Base-by-base conservation (phyloP, 2,113 vertebrate species). In the Oreotrochilus melanogaster region DNA sequence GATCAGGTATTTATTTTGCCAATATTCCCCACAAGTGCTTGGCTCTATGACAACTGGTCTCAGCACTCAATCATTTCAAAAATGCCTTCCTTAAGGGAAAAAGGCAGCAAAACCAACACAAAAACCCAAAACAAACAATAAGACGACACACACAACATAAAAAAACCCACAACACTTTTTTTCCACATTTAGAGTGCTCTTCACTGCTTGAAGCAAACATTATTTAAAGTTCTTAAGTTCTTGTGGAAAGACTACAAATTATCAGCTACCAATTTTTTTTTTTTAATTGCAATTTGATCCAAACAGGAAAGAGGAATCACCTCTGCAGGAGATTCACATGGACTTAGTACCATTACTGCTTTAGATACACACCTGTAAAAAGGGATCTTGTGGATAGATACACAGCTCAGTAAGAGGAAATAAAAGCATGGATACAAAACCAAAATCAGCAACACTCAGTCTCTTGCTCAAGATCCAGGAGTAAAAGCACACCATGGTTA, bases 401-500 rank as follows among this genome's bases (percentile, higher is more conserved):
- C 10, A 27, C 9, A 21, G 4, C 45, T 22, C 35, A 47, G 43
- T 21, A 42, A 72, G 28, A 54, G 78, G 45, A 70, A 89, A 86
- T 23, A 25, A 66, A 86, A 92, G 10, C n/a, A 75, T 2, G 3
- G 31, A 25, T 6, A 33, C 5, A 30, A 2, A 33, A 60, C 17
- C 33, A 91, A 74, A 93, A 67, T 18, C 24, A 31, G 39, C 39
- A 39, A 39, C 39, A 39, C 39, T 45, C 45, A 60, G 17, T 2
- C 9, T 23, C 10, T 48, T 33, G 21, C 51, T 51, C 54, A 76
- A 6, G 11, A 39, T 39, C 18, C 35, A 65, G 35, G 8, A 76
- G 8, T 22, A 35, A 16, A 86, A 48, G 5, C 0, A 0, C 17
- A 33, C 37, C 47, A 12, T 1, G 7, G 4, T 9, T 30, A 25